Percentiles rank a stretch among this genome's conserved stretches.
Evolutionary conservation across 2,113 vertebrate species (phyloP).

Genomic region (Octodon degus): DNA sequence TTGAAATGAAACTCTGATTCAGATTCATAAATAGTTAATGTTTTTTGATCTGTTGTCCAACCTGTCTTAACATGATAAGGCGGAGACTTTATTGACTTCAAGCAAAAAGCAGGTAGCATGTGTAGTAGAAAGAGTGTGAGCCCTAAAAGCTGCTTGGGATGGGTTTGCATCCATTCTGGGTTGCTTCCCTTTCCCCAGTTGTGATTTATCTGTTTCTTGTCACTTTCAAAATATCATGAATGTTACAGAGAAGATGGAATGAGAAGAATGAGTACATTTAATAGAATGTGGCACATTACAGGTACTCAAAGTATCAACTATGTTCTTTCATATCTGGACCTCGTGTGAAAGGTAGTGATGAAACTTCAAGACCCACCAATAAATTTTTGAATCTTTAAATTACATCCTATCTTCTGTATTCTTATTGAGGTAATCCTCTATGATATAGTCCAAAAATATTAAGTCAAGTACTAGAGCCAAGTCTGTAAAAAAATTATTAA

Average conservation of each 20-base stretch:
- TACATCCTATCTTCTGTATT: not conserved
- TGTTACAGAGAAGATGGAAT: not conserved
- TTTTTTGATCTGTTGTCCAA: not conserved
- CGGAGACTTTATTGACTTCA: not conserved
- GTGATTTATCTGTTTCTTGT: not conserved
- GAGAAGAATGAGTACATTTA: not conserved
- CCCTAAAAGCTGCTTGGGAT: not conserved
- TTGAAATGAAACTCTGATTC: constrained; percentile 9
- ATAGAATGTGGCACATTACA: not conserved
- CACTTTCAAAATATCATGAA: not conserved
- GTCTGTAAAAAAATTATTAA: not conserved
- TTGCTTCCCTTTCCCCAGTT: not conserved
- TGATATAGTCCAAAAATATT: not conserved
- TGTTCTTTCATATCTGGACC: not conserved
- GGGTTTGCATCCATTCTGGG: not conserved
- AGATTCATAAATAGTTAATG: not conserved
- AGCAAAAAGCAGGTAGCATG: not conserved
- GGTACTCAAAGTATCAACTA: not conserved
- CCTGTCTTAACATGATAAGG: not conserved
- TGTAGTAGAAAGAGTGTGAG: not conserved
- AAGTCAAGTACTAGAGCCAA: not conserved
- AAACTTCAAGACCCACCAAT: not conserved
- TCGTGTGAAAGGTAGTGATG: not conserved
- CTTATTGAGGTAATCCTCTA: not conserved
- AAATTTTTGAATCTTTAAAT: not conserved